These are phyloP conservation scores for Trissoscelio sp. DNA, from an alignment of 2,888 invertebrate genomes.

Conservation along the genomic window DNA sequence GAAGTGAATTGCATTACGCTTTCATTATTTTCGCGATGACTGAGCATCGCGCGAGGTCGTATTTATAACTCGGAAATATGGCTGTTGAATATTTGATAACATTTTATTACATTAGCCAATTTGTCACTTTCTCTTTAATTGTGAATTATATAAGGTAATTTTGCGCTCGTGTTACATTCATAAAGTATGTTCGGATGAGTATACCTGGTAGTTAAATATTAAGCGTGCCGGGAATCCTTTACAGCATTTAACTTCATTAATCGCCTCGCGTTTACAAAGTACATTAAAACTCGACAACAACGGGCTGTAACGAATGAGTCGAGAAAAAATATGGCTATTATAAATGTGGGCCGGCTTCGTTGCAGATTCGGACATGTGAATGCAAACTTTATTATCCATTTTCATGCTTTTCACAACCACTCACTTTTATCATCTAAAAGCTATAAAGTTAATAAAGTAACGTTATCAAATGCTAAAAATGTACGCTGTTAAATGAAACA, in stretches of 20 bases:
- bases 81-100: conserved; percentile 60
- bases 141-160: conserved; percentile 54
- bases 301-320: background rate
- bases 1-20: conserved; percentile 45
- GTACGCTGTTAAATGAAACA: too few species aligned
- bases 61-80: conserved; percentile 53
- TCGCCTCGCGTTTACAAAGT: conserved; percentile 34
- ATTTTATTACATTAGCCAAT: conserved; percentile 55
- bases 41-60: conserved; percentile 19
- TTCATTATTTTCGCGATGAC: conserved; percentile 53
- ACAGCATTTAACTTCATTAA: conserved; percentile 45
- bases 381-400: background rate
- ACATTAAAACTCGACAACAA: conserved; percentile 29
- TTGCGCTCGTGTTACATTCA: conserved; percentile 38
- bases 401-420: too few species aligned
- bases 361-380: background rate
- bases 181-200: conserved; percentile 29
- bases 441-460: too few species aligned
- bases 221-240: conserved; percentile 37
- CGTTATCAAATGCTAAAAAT: too few species aligned
- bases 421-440: too few species aligned
- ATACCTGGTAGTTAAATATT: conserved; percentile 34
- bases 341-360: conserved; percentile 12
- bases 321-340: conserved; percentile 17
- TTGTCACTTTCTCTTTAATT: conserved; percentile 61